A percentile compares a stretch with the other conserved stretches of the same genome.
phyloP scores from a whole-genome alignment of 2,888 invertebrate genomes.

The Cerceris rybyensis region DNA sequence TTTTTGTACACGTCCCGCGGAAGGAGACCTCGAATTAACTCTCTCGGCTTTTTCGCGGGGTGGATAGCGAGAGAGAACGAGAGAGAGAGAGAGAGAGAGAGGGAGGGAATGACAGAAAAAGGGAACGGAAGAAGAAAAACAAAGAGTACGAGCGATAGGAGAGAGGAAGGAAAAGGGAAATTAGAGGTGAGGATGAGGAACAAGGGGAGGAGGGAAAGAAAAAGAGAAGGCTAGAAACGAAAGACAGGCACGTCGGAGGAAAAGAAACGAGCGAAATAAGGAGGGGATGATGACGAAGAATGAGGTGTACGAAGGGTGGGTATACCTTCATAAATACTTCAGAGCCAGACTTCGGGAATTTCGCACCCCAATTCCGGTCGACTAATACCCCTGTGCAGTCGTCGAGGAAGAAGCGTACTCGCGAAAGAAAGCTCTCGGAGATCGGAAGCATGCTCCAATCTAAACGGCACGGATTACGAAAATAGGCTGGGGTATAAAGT shows the following conservation, averaged over 20 bases:
- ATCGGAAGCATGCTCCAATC: constrained; percentile 46
- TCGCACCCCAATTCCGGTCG: constrained; percentile 71
- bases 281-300: constrained; percentile 46
- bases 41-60: constrained; percentile 46
- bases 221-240: constrained; percentile 18
- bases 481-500: constrained; percentile 27
- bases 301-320: constrained; percentile 40
- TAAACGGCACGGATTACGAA: constrained; percentile 38
- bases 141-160: constrained; percentile 30
- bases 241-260: constrained; percentile 3
- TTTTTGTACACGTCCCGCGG: constrained; percentile 51
- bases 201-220: background rate
- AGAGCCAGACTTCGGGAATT: constrained; percentile 74
- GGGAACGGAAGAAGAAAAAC: constrained; percentile 4
- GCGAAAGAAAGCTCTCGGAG: constrained; percentile 50
- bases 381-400: constrained; percentile 62
- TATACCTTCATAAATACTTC: constrained; percentile 77
- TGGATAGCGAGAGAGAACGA: constrained; percentile 29
- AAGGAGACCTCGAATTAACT: constrained; percentile 60
- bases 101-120: constrained; percentile 1
- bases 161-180: constrained; percentile 12
- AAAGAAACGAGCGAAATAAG: constrained; percentile 42
- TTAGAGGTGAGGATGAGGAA: background rate
- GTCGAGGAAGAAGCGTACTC: constrained; percentile 32
- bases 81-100: constrained; percentile 24